Evolutionary conservation across 2,113 vertebrate species (phyloP).

Genomic region (Hyperoodon ampullatus): DNA sequence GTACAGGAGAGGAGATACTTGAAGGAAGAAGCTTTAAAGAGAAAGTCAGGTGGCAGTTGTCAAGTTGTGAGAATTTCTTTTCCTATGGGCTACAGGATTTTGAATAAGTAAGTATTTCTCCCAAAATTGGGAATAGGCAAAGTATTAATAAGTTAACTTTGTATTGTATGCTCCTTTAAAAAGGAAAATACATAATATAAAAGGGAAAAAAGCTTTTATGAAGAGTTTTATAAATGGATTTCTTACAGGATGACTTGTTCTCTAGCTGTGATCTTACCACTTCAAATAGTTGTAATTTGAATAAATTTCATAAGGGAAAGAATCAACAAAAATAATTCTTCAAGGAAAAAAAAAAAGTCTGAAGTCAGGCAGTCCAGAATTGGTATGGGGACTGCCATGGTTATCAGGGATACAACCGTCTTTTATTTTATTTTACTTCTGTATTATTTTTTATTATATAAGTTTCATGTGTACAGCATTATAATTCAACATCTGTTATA

Average conservation of each 20-base stretch:
- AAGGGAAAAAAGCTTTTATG: conserved; percentile 83
- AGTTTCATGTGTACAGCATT: neutral
- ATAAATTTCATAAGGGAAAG: conserved; percentile 86
- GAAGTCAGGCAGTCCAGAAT: neutral
- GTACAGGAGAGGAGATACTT: neutral
- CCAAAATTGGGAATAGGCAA: conserved; percentile 59
- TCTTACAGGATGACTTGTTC: conserved; percentile 82
- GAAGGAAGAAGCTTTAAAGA: neutral
- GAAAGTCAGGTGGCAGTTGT: conserved; percentile 44
- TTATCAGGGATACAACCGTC: neutral
- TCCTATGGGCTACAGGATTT: conserved; percentile 36
- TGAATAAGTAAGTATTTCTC: conserved; percentile 77
- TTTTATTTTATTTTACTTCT: neutral
- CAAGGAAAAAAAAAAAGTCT: conserved; percentile 41
- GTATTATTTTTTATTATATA: neutral
- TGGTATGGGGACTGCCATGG: neutral
- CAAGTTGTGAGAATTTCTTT: conserved; percentile 32
- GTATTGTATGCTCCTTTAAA: conserved; percentile 82
- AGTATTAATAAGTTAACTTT: conserved; percentile 83
- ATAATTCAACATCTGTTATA: neutral
- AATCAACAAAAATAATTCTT: conserved; percentile 78
- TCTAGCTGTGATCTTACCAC: conserved; percentile 82
- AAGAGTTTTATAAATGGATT: conserved; percentile 85
- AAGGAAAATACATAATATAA: conserved; percentile 81
- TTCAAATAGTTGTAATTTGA: conserved; percentile 83